Conservation (phyloP, 2,797 vertebrate species). For the Percopsis omiscomaycus region DNA sequence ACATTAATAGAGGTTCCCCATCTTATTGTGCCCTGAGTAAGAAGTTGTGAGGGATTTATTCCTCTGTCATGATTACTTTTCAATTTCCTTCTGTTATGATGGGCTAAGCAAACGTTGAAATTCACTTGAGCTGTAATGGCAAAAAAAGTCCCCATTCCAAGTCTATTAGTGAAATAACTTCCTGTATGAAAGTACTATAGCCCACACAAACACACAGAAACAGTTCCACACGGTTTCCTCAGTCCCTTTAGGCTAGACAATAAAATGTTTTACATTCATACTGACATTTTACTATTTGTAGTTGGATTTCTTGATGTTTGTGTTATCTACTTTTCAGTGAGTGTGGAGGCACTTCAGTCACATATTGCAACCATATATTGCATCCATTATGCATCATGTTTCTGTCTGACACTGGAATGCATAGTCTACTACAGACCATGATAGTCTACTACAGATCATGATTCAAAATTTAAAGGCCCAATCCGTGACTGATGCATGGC, state of each 20-base stretch:
- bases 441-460: too few relatives aligned
- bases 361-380: too few relatives aligned
- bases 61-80: neutral
- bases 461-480: too few relatives aligned
- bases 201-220: neutral
- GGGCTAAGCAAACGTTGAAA: neutral
- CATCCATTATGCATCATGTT: too few relatives aligned
- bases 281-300: too few relatives aligned
- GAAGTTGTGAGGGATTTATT: neutral
- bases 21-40: conserved; percentile 21
- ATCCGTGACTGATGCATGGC: too few relatives aligned
- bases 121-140: neutral
- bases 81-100: neutral
- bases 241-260: neutral
- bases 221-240: neutral
- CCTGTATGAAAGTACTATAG: neutral
- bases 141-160: conserved; percentile 8
- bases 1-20: conserved; percentile 18
- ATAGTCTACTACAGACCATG: too few relatives aligned
- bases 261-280: too few relatives aligned
- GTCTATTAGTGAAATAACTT: conserved; percentile 15
- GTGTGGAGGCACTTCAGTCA: too few relatives aligned
- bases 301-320: too few relatives aligned
- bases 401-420: too few relatives aligned
- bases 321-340: too few relatives aligned